Base-by-base conservation (phyloP, 2,113 vertebrate genomes). In the Cinclus mexicanus region DNA sequence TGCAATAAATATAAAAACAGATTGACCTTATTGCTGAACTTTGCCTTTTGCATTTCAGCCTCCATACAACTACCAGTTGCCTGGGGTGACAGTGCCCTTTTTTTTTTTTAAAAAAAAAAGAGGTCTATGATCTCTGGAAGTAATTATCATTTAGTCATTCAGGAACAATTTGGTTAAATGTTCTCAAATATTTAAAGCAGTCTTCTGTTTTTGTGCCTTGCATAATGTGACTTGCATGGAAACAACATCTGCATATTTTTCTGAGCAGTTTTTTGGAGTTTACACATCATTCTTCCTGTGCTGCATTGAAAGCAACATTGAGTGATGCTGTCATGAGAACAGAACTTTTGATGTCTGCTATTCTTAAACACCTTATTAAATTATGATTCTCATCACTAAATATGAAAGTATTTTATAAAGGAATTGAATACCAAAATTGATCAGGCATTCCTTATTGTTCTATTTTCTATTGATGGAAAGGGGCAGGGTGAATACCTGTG, bases 1-100 rank as follows among this genome's bases (percentile, higher is more conserved):
- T 93, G 60, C 72, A 95, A 79, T 10, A 92, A 60, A 84, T 56
- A 42, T n/a, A 71, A 67, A 92, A 90, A 92, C 52, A 92, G 31
- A 42, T 68, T 90, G 64, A 90, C 52, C 79, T 92, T 74, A 52
- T 6, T 64, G 15, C 52, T 78, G 75, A 80, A 80, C 33, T 75
- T 91, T 86, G 41, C 28, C 31, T 53, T 95, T 92, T 71, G 29
- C 31, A 42, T 92, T 94, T 87, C 72, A 75, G 18, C 35, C 28
- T 83, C 59, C 18, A 11, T 56, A 50, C 28, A 76, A 18, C 21
- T 83, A 25, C 29, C 70, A 61, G 44, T 59, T 26, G 6, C 59
- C 77, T 77, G 55, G 52, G 79, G 42, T 59, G n/a, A 78, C 39
- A 70, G 15, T 47, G 18, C 8, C 83, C 14, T 84, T 42, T 37